phyloP scores from a whole-genome alignment of 2,113 vertebrate species.

The Ammodytes marinus region DNA sequence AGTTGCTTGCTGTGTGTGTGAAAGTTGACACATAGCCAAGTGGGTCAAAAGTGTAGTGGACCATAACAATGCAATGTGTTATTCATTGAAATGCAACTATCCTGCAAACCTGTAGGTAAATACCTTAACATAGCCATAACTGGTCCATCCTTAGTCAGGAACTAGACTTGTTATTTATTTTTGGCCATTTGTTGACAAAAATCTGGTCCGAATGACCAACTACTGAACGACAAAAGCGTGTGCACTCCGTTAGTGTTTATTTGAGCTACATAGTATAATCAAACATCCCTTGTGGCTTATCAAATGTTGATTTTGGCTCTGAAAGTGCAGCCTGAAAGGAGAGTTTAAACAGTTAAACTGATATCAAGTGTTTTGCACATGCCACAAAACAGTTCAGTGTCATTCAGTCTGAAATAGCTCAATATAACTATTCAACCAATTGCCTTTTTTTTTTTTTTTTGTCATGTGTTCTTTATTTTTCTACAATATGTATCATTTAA shows the following conservation, averaged over 20 bases:
- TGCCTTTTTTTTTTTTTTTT: background rate
- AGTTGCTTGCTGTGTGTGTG: background rate
- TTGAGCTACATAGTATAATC: constrained; percentile 9
- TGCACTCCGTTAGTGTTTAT: constrained; percentile 2
- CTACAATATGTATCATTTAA: constrained; percentile 19
- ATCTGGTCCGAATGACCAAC: background rate
- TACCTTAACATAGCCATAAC: no score
- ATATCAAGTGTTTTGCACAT: background rate
- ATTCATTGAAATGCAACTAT: background rate
- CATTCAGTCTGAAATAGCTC: background rate
- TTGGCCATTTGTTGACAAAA: no score
- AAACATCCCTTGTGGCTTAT: background rate
- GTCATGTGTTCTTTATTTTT: background rate
- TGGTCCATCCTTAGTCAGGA: background rate
- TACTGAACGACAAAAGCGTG: background rate
- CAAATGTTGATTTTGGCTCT: constrained; percentile 39
- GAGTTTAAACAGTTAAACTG: background rate
- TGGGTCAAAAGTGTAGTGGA: background rate
- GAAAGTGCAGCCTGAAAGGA: background rate
- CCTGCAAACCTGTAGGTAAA: no score
- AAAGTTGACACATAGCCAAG: background rate
- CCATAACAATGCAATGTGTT: background rate
- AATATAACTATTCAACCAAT: background rate
- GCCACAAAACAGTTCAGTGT: no score
- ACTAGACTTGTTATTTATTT: no score